These are phyloP conservation scores for Diarsia rubi DNA, from an alignment of 2,888 invertebrate species.

Conservation along the genomic window DNA sequence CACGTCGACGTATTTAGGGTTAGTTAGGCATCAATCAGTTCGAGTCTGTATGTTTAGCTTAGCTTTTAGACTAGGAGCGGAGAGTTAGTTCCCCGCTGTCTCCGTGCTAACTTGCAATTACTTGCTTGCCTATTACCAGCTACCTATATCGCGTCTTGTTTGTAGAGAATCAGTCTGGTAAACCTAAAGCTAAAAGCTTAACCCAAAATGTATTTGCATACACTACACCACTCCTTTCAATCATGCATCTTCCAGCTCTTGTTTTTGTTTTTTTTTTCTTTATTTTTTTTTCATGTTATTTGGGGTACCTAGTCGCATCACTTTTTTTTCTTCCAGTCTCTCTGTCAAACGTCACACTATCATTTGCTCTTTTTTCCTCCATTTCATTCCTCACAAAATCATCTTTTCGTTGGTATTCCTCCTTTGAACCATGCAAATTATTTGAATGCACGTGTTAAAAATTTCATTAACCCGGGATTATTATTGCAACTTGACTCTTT, in stretches of 20 bases:
- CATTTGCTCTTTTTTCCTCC: too few species aligned
- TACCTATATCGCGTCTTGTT: not conserved
- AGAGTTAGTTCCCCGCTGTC: constrained; percentile 7
- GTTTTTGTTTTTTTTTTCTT: too few species aligned
- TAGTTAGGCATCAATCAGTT: constrained; percentile 43
- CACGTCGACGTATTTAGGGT: constrained; percentile 37
- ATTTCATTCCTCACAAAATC: too few species aligned
- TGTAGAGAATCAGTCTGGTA: not conserved
- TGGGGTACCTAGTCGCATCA: too few species aligned
- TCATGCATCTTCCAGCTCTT: not conserved
- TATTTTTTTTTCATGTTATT: too few species aligned
- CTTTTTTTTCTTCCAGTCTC: too few species aligned
- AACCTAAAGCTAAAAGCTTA: constrained; percentile 6
- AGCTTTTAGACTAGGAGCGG: constrained; percentile 43
- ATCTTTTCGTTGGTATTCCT: too few species aligned
- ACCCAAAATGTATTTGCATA: constrained; percentile 5
- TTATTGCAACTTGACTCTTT: not conserved
- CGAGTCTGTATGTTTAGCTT: constrained; percentile 29
- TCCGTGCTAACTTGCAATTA: constrained; percentile 17
- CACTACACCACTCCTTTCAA: not conserved
- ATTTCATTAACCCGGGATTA: not conserved
- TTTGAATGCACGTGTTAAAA: not conserved
- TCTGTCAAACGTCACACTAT: too few species aligned
- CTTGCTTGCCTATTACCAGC: constrained; percentile 13
- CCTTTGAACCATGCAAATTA: not conserved